phyloP scores from a whole-genome alignment of 2,888 invertebrate genomes.

The Campoletis raptor region DNA sequence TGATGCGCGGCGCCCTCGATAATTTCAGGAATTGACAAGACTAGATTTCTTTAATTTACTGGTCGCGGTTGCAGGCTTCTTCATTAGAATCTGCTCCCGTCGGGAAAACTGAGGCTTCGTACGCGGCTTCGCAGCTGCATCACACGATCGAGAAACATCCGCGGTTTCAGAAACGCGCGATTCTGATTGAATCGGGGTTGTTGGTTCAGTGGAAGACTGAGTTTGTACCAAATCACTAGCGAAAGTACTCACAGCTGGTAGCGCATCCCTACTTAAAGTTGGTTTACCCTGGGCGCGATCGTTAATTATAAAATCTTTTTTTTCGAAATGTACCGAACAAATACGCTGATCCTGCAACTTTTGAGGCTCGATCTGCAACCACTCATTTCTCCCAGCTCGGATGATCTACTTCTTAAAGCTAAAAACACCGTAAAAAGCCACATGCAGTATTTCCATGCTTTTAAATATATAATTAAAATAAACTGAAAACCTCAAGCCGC shows the following conservation, averaged over 20 bases:
- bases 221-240: not conserved
- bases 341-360: conserved; percentile 39
- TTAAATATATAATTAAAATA: too few relatives aligned
- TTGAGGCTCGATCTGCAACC: conserved; percentile 35
- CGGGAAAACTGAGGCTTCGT: not conserved
- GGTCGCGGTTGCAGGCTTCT: conserved; percentile 2
- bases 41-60: conserved; percentile 18
- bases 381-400: conserved; percentile 12
- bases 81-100: conserved; percentile 4
- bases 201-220: conserved; percentile 4
- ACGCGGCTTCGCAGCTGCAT: not conserved
- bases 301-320: conserved; percentile 12
- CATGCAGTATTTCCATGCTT: not conserved
- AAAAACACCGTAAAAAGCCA: not conserved
- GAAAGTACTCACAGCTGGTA: conserved; percentile 28
- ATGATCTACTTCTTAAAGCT: conserved; percentile 39
- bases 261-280: conserved; percentile 9
- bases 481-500: too few relatives aligned
- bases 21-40: conserved; percentile 7
- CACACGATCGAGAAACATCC: not conserved
- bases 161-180: not conserved
- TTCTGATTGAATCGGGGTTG: not conserved
- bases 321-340: conserved; percentile 44
- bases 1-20: conserved; percentile 39
- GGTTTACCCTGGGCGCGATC: conserved; percentile 13